Conservation (phyloP, 2,797 vertebrate genomes). For the Paguma larvata region DNA sequence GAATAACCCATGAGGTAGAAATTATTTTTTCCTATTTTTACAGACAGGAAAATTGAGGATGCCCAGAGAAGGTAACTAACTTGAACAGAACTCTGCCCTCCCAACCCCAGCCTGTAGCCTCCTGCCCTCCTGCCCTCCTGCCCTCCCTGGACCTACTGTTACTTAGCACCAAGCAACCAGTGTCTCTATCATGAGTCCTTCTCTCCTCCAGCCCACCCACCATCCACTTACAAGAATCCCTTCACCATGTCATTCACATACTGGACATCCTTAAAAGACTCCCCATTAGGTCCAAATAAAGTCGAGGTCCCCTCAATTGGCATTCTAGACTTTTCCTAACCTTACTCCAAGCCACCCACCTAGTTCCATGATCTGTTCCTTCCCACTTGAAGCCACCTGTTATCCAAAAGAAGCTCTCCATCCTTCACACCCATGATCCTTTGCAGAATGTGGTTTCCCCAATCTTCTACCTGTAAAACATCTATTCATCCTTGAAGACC, state of each 20-base stretch:
- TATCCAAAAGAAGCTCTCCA: neutral
- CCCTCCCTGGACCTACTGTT: neutral
- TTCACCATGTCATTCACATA: neutral
- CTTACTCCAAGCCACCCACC: neutral
- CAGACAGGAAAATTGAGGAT: neutral
- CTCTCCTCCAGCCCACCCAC: neutral
- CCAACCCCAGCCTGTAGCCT: too few species aligned
- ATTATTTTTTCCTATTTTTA: neutral
- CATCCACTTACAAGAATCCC: neutral
- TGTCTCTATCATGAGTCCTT: neutral
- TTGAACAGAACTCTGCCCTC: neutral
- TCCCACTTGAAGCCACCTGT: neutral
- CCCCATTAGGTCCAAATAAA: neutral
- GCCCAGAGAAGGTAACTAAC: neutral
- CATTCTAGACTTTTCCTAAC: neutral
- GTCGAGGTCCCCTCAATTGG: neutral
- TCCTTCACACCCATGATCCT: neutral
- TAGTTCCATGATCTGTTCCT: too few species aligned
- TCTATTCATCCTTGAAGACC: neutral
- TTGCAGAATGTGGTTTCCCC: neutral
- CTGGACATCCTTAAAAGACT: neutral
- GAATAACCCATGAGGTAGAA: neutral
- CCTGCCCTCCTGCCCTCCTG: neutral
- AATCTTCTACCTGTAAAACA: neutral
- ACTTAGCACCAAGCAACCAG: accelerated